Base-by-base conservation (phyloP, 2,113 vertebrate species). In the Nesoenas mayeri region DNA sequence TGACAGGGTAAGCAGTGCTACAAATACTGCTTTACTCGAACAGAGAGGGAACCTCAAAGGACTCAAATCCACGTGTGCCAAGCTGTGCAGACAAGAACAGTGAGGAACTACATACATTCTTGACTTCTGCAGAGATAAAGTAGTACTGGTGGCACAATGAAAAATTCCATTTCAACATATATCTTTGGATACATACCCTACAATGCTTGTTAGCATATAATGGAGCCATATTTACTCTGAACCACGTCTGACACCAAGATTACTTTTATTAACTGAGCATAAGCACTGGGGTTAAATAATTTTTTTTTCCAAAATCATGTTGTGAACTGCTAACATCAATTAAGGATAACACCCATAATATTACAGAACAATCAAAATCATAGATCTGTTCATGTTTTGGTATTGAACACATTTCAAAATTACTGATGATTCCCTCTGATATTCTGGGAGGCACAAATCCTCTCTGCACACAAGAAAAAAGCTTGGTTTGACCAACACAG, bases 21-120 rank as follows among this genome's bases (percentile, higher is more conserved):
- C 40, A 92, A 79, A 51, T 2, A 19, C 25, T 51, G 34, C 36
- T 44, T 31, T 25, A 61, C 31, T 53, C 6, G 4, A 60, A 25
- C 18, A 32, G 13, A 10, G 6, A 85, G 17, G n/a, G 54, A 53
- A 53, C 21, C 47, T 78, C 24, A 22, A 22, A 71, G 47, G 44
- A 53, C 44, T 67, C 61, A 36, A 64, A 78, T 24, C 15, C 19
- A 20, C 2, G 1, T 0, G 0, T 19, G 34, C 29, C 40, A 28
- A 15, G 15, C 47, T 19, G 28, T 19, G 26, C 51, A 66, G 17
- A 32, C 34, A 50, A 47, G 22, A 75, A 48, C 42, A 58, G 56
- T 4, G 12, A 93, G 28, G 40, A 79, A 21, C 10, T 20, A 36
- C 0, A 0, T 2, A 22, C 10, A 12, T 13, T 64, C n/a, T 4